Percentiles rank a stretch among this genome's conserved stretches.
These are phyloP conservation scores for Pterocles gutturalis DNA, from an alignment of 2,113 vertebrate genomes.

Conservation along the genomic window DNA sequence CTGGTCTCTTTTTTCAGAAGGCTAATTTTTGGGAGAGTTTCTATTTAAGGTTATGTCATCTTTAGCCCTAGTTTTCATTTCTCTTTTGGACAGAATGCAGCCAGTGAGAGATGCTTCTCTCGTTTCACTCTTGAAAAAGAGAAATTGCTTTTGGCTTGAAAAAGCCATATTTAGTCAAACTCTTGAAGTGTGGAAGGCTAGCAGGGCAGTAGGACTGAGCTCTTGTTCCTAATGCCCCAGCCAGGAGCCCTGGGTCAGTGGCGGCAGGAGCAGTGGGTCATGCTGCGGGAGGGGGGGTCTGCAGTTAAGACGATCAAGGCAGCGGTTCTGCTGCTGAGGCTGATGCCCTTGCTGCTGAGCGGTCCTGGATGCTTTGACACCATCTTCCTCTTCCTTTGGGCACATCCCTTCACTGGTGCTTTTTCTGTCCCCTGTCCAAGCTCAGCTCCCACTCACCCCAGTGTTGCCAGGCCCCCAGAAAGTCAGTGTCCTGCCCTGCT, in stretches of 20 bases:
- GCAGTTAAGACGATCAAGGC: background rate
- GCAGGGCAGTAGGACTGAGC: background rate
- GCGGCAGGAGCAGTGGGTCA: background rate
- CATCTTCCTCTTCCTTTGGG: background rate
- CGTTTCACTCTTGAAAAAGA: background rate
- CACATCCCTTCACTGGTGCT: background rate
- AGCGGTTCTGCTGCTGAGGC: background rate
- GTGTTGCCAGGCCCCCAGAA: background rate
- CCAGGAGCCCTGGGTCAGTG: background rate
- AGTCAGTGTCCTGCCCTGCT: background rate
- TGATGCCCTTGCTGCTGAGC: background rate
- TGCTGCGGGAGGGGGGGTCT: background rate
- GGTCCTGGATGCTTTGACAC: background rate
- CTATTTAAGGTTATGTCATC: background rate
- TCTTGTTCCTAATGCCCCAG: background rate
- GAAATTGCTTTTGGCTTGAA: background rate
- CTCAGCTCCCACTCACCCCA: rapidly evolving
- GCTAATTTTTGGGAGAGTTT: background rate
- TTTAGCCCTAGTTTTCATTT: background rate
- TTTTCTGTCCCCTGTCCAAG: background rate
- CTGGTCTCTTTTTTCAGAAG: background rate
- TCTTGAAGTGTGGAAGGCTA: background rate
- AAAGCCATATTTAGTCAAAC: background rate
- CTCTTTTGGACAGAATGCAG: background rate
- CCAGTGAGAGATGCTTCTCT: background rate